phyloP scores from a whole-genome alignment of 1,140 invertebrate genomes.

The Melitaea cinxia region DNA sequence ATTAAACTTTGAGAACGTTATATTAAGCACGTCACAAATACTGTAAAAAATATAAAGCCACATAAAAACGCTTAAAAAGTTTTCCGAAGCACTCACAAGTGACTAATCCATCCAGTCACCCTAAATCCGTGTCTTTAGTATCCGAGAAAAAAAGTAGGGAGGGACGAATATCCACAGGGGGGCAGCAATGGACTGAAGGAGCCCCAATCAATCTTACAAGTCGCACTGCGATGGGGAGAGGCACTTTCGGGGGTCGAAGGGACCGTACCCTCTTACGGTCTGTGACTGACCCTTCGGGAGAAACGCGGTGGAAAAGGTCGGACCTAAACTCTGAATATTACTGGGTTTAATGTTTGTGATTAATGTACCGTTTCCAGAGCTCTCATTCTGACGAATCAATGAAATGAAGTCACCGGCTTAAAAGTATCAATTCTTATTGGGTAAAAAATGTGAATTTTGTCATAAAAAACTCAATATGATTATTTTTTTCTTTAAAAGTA shows the following conservation, averaged over 20 bases:
- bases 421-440: not conserved
- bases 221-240: conserved; percentile 61
- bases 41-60: not conserved
- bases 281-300: conserved; percentile 69
- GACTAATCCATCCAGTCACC: conserved; percentile 48
- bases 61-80: conserved; percentile 12
- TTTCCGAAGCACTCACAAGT: not conserved
- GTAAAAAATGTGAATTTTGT: not conserved
- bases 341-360: conserved; percentile 54
- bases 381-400: conserved; percentile 34
- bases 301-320: conserved; percentile 59
- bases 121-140: conserved; percentile 56
- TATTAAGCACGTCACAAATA: not conserved
- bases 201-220: conserved; percentile 82
- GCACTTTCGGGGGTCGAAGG: conserved; percentile 68
- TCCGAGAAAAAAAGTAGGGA: conserved; percentile 76
- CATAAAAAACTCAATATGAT: too few species aligned
- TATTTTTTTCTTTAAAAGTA: too few species aligned
- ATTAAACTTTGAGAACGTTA: not conserved
- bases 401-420: conserved; percentile 17
- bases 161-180: conserved; percentile 69
- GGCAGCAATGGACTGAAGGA: conserved; percentile 78
- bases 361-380: conserved; percentile 48
- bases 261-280: conserved; percentile 73
- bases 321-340: conserved; percentile 67